Conservation (phyloP, 2,888 invertebrate genomes). For the Ceraclea dissimilis region DNA sequence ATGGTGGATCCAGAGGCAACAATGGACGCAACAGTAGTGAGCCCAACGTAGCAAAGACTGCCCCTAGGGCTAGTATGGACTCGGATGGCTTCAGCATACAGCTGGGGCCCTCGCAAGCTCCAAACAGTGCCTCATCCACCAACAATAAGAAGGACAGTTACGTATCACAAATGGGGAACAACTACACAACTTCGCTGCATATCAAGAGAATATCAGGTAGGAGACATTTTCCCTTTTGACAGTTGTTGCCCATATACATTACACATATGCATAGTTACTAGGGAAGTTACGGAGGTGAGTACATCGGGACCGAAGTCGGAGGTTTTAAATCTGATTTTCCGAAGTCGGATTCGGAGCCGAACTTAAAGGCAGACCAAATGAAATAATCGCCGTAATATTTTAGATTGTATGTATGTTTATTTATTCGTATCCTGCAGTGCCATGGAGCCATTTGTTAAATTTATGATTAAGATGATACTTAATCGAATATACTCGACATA, state of each 20-base stretch:
- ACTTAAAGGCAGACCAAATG: no score
- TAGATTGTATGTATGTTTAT: no score
- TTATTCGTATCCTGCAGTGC: no score
- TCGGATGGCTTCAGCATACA: constrained; percentile 48
- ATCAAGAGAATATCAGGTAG: constrained; percentile 48
- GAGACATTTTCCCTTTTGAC: no score
- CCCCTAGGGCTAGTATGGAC: constrained; percentile 44
- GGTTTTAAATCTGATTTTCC: no score
- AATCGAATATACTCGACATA: no score
- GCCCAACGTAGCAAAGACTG: constrained; percentile 28
- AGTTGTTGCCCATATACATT: not conserved
- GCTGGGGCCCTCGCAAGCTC: constrained; percentile 27
- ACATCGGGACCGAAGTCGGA: no score
- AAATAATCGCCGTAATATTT: no score
- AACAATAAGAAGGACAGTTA: constrained; percentile 48
- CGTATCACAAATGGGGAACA: constrained; percentile 49
- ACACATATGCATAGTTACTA: no score
- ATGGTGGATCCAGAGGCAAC: constrained; percentile 33
- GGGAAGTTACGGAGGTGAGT: no score
- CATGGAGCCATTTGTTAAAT: no score
- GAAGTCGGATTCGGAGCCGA: not conserved
- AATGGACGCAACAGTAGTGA: constrained; percentile 34
- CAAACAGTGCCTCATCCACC: constrained; percentile 36
- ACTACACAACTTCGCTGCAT: constrained; percentile 46
- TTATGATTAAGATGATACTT: no score